phyloP scores from a whole-genome alignment of 2,888 invertebrate genomes.

The Scaptomyza flava region DNA sequence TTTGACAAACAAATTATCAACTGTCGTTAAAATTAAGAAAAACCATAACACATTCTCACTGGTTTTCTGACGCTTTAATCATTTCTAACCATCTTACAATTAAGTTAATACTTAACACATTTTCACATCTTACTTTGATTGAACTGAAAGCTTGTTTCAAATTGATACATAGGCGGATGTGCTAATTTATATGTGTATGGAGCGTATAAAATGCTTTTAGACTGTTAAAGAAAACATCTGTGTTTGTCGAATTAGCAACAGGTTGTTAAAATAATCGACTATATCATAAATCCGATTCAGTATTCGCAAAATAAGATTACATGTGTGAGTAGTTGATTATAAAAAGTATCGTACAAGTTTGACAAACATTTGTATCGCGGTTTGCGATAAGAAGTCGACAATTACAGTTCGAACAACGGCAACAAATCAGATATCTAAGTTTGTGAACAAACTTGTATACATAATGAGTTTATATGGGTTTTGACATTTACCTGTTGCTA shows the following conservation, averaged over 20 bases:
- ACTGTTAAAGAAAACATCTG: background rate
- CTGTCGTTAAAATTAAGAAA: too few relatives aligned
- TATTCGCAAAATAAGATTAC: slow-evolving; percentile 25
- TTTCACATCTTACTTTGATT: background rate
- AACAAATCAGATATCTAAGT: slow-evolving; percentile 26
- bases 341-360: slow-evolving; percentile 59
- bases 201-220: background rate
- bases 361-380: slow-evolving; percentile 41
- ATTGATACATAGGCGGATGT: background rate
- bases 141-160: background rate
- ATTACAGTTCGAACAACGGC: slow-evolving; percentile 11
- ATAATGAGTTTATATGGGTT: background rate
- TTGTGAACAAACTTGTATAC: background rate
- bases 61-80: too few relatives aligned
- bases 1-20: background rate
- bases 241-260: slow-evolving; percentile 50
- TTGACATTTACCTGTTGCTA: slow-evolving; percentile 3
- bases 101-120: background rate
- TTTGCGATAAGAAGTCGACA: slow-evolving; percentile 37
- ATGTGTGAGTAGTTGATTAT: slow-evolving; percentile 48
- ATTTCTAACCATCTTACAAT: too few relatives aligned
- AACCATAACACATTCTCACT: too few relatives aligned
- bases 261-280: slow-evolving; percentile 38
- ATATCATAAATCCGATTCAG: slow-evolving; percentile 33
- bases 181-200: background rate